These are phyloP conservation scores for Parochlus steinenii DNA, from an alignment of 2,888 invertebrate genomes.

Conservation along the genomic window DNA sequence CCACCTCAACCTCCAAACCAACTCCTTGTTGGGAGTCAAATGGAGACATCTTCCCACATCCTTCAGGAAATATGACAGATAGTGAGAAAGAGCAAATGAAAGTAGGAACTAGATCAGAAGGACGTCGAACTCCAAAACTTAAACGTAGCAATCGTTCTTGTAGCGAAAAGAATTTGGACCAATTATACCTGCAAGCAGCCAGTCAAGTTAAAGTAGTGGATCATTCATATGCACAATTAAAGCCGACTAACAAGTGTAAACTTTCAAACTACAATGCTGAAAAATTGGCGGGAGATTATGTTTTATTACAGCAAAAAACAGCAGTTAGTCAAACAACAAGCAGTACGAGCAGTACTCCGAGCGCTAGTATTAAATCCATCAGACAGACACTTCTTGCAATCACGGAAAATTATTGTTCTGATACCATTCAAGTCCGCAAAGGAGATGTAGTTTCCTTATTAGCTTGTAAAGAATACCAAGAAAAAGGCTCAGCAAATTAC, in stretches of 20 bases:
- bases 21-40: slow-evolving; percentile 68
- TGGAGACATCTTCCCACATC: slow-evolving; percentile 63
- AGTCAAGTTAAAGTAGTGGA: slow-evolving; percentile 35
- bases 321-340: not conserved
- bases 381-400: slow-evolving; percentile 56
- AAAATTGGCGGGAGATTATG: slow-evolving; percentile 19
- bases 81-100: slow-evolving; percentile 51
- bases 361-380: slow-evolving; percentile 23
- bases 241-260: slow-evolving; percentile 21
- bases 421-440: slow-evolving; percentile 44
- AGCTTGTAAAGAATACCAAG: slow-evolving; percentile 33
- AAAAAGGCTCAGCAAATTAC: slow-evolving; percentile 34
- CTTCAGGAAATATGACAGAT: slow-evolving; percentile 67
- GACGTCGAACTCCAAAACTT: slow-evolving; percentile 36
- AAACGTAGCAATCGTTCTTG: slow-evolving; percentile 28
- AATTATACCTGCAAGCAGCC: slow-evolving; percentile 45
- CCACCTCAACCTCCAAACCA: slow-evolving; percentile 32
- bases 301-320: slow-evolving; percentile 18
- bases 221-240: slow-evolving; percentile 28
- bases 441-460: slow-evolving; percentile 62
- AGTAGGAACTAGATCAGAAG: slow-evolving; percentile 50
- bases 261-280: slow-evolving; percentile 5
- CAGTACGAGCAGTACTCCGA: not conserved
- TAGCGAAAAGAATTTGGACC: slow-evolving; percentile 57
- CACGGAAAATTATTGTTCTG: slow-evolving; percentile 44